Evolutionary conservation across 1,140 invertebrate species (phyloP).

Genomic region (Chrysopa pallens): DNA sequence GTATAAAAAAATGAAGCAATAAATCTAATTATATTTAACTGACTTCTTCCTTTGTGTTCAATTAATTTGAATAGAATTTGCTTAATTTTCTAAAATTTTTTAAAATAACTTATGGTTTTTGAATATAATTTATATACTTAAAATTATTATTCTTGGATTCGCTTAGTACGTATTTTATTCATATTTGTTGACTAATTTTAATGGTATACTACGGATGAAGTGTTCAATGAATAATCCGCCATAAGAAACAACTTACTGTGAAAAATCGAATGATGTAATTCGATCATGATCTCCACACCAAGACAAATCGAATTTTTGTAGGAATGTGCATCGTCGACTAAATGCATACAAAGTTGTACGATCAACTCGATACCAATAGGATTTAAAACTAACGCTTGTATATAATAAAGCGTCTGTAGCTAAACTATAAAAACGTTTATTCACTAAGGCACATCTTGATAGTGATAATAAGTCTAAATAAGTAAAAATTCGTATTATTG

Average conservation of each 20-base stretch:
- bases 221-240: too few species aligned
- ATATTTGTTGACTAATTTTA: too few species aligned
- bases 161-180: too few species aligned
- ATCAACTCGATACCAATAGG: constrained; percentile 31
- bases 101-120: too few species aligned
- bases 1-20: too few species aligned
- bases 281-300: constrained; percentile 68
- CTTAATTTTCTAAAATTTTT: too few species aligned
- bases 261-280: constrained; percentile 34
- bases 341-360: constrained; percentile 27
- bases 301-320: constrained; percentile 64
- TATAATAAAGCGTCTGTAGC: constrained; percentile 61
- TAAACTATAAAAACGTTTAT: constrained; percentile 50
- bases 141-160: too few species aligned
- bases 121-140: too few species aligned
- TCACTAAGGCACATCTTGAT: constrained; percentile 54
- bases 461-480: constrained; percentile 65
- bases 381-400: constrained; percentile 57
- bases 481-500: constrained; percentile 49
- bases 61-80: too few species aligned
- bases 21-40: too few species aligned
- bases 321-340: constrained; percentile 36
- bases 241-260: constrained; percentile 26
- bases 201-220: too few species aligned
- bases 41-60: too few species aligned